A percentile compares a stretch with the other conserved stretches of the same genome.
These are phyloP conservation scores for Anguilla rostrata DNA, from an alignment of 2,113 vertebrate genomes.

Conservation along the genomic window DNA sequence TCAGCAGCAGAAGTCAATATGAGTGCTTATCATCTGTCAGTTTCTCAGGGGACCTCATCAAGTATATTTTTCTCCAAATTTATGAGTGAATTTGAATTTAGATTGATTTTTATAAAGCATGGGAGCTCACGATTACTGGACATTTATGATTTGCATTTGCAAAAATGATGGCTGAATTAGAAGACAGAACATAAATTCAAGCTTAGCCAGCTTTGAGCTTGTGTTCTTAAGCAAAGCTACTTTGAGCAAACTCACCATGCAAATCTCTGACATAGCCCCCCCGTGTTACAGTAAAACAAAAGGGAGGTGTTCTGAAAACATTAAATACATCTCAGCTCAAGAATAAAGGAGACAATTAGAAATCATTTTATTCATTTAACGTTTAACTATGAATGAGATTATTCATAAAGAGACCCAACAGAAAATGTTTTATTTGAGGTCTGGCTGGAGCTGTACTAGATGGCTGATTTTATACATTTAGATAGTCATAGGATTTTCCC, in stretches of 20 bases:
- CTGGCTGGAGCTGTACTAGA: too few species aligned
- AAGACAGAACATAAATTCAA: neutral
- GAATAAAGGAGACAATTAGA: neutral
- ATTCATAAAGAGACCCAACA: too few species aligned
- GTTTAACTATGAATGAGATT: too few species aligned
- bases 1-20: neutral
- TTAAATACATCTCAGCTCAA: neutral
- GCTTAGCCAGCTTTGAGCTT: conserved; percentile 53
- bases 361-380: too few species aligned
- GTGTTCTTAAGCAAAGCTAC: conserved; percentile 40
- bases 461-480: too few species aligned
- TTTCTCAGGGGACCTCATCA: neutral
- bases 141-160: conserved; percentile 4
- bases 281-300: conserved; percentile 20
- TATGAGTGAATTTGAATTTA: conserved; percentile 6
- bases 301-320: too few species aligned
- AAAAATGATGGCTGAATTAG: neutral
- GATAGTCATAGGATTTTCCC: too few species aligned
- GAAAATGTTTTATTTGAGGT: too few species aligned
- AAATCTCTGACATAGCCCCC: conserved; percentile 54
- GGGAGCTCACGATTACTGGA: neutral
- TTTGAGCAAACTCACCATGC: conserved; percentile 54
- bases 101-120: neutral
- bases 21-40: neutral
- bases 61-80: neutral